A percentile compares a stretch with the other conserved stretches of the same genome.
These are phyloP conservation scores for Drosophila longiperda DNA, from an alignment of 2,888 invertebrate species.

Conservation along the genomic window DNA sequence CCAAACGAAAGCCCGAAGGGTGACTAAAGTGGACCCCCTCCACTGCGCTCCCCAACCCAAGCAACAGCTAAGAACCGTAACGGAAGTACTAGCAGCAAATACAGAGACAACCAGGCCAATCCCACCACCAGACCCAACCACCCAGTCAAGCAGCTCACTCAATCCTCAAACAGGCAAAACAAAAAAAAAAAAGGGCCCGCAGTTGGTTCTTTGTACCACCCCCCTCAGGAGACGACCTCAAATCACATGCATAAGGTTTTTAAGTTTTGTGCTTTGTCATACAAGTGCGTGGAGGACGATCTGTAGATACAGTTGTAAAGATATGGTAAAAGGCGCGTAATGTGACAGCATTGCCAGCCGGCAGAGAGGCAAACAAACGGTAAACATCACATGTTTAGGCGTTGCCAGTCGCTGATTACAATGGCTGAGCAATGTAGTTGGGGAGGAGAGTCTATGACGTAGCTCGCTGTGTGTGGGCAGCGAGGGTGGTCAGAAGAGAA, in stretches of 20 bases:
- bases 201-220: constrained; percentile 44
- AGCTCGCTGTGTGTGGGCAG: neutral
- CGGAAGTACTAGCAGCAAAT: constrained; percentile 66
- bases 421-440: constrained; percentile 2
- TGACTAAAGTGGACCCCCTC: constrained; percentile 47
- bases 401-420: constrained; percentile 56
- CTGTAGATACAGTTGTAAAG: constrained; percentile 79
- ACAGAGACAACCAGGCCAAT: constrained; percentile 24
- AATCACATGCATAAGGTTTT: constrained; percentile 81
- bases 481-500: constrained; percentile 31
- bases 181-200: constrained; percentile 45
- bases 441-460: constrained; percentile 29
- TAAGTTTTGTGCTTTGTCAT: constrained; percentile 80
- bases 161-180: constrained; percentile 12
- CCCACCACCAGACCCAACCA: constrained; percentile 43
- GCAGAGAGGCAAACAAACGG: constrained; percentile 30
- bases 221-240: constrained; percentile 39
- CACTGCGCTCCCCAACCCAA: constrained; percentile 44
- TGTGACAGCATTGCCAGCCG: constrained; percentile 67
- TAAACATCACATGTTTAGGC: constrained; percentile 79
- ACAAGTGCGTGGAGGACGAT: constrained; percentile 71
- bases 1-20: constrained; percentile 42
- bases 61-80: constrained; percentile 69
- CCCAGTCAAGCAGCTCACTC: constrained; percentile 21
- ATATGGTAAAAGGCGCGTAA: constrained; percentile 76